These are phyloP conservation scores for Caenorhabditis tropicalis DNA, from an alignment of 1,140 invertebrate genomes.

Conservation along the genomic window DNA sequence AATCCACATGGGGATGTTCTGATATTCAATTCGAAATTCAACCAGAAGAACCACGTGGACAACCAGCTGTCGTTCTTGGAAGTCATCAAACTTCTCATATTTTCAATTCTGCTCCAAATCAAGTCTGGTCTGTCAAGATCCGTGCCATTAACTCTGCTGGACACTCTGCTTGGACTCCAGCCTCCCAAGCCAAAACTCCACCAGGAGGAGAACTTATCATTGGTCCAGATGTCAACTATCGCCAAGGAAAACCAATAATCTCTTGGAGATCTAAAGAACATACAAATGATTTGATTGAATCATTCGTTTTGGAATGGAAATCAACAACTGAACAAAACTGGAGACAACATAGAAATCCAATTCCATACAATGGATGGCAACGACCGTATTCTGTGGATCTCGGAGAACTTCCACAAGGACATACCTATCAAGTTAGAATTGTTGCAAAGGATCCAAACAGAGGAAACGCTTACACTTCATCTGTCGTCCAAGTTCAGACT, in stretches of 20 bases:
- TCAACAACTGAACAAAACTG: constrained; percentile 61
- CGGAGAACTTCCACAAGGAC: constrained; percentile 65
- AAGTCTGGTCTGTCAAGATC: constrained; percentile 65
- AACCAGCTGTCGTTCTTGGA: constrained; percentile 60
- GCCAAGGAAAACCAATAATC: constrained; percentile 56
- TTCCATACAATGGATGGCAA: constrained; percentile 68
- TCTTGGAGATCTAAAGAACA: constrained; percentile 57
- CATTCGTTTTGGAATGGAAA: constrained; percentile 67
- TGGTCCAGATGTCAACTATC: constrained; percentile 62
- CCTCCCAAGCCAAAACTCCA: constrained; percentile 62
- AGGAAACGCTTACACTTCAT: constrained; percentile 66
- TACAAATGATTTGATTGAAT: constrained; percentile 62
- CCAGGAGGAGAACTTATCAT: constrained; percentile 66
- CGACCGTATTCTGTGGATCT: constrained; percentile 69
- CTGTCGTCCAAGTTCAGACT: constrained; percentile 62
- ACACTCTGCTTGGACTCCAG: constrained; percentile 64
- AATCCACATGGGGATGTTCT: constrained; percentile 69
- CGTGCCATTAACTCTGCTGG: constrained; percentile 68
- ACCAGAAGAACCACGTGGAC: constrained; percentile 66
- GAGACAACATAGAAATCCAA: constrained; percentile 60
- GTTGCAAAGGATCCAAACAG: constrained; percentile 67
- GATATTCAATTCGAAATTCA: constrained; percentile 63
- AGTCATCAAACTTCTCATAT: constrained; percentile 66
- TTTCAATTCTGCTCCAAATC: constrained; percentile 63
- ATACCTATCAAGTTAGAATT: constrained; percentile 68